Conservation (phyloP, 1,140 invertebrate genomes). For the Pygmarrhopalites habei region DNA sequence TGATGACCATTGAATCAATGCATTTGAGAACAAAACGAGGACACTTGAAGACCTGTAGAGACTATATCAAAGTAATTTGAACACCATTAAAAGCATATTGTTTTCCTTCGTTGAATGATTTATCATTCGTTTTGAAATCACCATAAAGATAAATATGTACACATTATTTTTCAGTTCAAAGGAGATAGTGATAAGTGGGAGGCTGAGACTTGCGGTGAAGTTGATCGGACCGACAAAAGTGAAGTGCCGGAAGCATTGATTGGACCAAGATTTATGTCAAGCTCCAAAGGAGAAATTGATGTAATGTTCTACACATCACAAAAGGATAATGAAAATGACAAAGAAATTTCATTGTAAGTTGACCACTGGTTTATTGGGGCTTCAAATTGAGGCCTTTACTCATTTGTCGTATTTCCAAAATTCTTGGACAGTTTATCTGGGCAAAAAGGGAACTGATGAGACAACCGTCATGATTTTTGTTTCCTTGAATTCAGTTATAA, state of each 20-base stretch:
- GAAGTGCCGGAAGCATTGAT: constrained; percentile 19
- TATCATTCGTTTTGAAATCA: not conserved
- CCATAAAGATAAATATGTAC: not conserved
- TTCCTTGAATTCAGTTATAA: not conserved
- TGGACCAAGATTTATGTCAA: constrained; percentile 30
- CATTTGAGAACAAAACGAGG: constrained; percentile 20
- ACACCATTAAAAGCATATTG: not conserved
- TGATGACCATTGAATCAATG: constrained; percentile 29
- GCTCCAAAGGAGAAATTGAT: constrained; percentile 30
- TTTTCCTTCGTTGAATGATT: not conserved
- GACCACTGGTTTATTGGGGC: too few relatives aligned
- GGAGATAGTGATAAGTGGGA: constrained; percentile 27
- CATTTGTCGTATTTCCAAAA: constrained; percentile 20
- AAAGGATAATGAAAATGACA: constrained; percentile 1
- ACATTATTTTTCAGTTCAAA: constrained; percentile 26
- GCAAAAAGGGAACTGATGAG: not conserved
- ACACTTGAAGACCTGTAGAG: constrained; percentile 14
- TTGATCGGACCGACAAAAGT: constrained; percentile 18
- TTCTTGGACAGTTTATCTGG: not conserved
- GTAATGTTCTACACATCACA: constrained; percentile 26
- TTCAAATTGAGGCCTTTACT: too few relatives aligned
- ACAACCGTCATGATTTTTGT: not conserved
- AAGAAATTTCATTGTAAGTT: constrained; percentile 20
- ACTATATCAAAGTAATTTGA: constrained; percentile 30
- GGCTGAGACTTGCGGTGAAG: constrained; percentile 27